A percentile compares a stretch with the other conserved stretches of the same genome.
These are phyloP conservation scores for Aulostomus chinensis DNA, from an alignment of 2,797 vertebrate genomes.

Conservation along the genomic window DNA sequence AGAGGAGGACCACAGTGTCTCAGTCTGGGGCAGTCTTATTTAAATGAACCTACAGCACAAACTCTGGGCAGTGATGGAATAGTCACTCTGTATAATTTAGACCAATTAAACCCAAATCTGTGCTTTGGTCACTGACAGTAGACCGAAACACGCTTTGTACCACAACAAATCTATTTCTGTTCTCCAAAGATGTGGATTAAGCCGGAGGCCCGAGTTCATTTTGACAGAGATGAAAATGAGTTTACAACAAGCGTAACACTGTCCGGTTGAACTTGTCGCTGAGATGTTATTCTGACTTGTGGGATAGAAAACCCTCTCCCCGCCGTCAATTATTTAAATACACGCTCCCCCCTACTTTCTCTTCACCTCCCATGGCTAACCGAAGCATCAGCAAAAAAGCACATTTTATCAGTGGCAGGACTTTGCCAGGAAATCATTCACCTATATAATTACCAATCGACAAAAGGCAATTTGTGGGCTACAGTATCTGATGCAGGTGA, in stretches of 20 bases:
- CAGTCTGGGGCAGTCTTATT: not conserved
- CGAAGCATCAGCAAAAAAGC: slow-evolving; percentile 44
- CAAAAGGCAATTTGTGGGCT: slow-evolving; percentile 64
- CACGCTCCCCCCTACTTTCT: slow-evolving; percentile 28
- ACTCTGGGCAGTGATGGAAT: too few relatives aligned
- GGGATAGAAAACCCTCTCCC: not conserved
- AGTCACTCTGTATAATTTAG: not conserved
- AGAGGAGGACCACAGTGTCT: slow-evolving; percentile 10
- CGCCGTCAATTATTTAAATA: slow-evolving; percentile 37
- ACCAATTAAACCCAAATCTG: slow-evolving; percentile 18
- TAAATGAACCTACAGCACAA: not conserved
- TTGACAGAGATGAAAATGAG: slow-evolving; percentile 43
- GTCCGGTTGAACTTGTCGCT: slow-evolving; percentile 31
- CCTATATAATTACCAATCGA: slow-evolving; percentile 69
- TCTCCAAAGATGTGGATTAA: slow-evolving; percentile 26
- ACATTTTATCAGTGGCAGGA: slow-evolving; percentile 44
- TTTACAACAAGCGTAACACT: slow-evolving; percentile 19
- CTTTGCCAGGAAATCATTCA: slow-evolving; percentile 68
- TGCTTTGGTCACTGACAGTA: not conserved
- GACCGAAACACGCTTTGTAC: not conserved
- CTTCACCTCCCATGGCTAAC: slow-evolving; percentile 24
- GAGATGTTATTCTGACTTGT: slow-evolving; percentile 31
- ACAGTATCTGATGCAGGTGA: slow-evolving; percentile 62
- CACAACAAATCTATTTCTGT: slow-evolving; percentile 31
- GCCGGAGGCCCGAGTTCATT: slow-evolving; percentile 31